Conservation (phyloP, 37 sponge, comb jelly and placozoan species). For the Lycopodina hypogea region DNA sequence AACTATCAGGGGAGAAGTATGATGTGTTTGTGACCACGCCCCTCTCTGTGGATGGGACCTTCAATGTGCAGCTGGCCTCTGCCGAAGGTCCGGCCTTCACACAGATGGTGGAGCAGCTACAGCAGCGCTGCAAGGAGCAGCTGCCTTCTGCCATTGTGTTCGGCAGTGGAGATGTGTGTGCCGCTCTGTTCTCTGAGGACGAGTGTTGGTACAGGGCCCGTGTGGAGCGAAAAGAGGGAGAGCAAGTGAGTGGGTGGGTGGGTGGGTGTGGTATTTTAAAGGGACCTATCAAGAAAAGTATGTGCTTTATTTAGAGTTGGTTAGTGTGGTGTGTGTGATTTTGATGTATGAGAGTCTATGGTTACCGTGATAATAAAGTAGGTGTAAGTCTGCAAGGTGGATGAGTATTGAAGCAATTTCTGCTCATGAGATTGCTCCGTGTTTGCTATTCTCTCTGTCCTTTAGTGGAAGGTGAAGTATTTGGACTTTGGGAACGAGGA, state of each 20-base stretch:
- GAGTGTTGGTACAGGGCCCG: slow-evolving; percentile 20
- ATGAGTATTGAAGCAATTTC: not conserved
- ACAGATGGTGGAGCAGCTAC: slow-evolving; percentile 2
- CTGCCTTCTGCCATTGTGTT: slow-evolving; percentile 26
- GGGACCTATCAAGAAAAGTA: too few species aligned
- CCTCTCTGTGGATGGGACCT: slow-evolving; percentile 7
- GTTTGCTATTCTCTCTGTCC: not conserved
- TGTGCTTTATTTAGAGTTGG: too few species aligned
- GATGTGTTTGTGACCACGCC: not conserved
- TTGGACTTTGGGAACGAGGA: slow-evolving; percentile 14
- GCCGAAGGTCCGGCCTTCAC: not conserved
- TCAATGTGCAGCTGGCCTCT: slow-evolving; percentile 13
- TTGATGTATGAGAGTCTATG: too few species aligned
- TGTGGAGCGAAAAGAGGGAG: too few species aligned
- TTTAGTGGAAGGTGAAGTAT: slow-evolving; percentile 5
- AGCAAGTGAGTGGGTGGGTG: too few species aligned
- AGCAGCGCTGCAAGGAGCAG: not conserved
- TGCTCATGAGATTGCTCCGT: not conserved
- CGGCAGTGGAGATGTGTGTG: slow-evolving; percentile 34
- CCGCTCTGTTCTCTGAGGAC: slow-evolving; percentile 29
- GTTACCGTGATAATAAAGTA: too few species aligned
- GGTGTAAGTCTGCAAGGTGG: too few species aligned
- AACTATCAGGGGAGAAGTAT: slow-evolving; percentile 2
- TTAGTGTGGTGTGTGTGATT: too few species aligned
- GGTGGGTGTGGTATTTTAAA: too few species aligned